Evolutionary conservation across 2,888 invertebrate genomes (phyloP), one percentile per base, ranked within the genome.

Genomic region (Eupithecia tripunctaria): DNA sequence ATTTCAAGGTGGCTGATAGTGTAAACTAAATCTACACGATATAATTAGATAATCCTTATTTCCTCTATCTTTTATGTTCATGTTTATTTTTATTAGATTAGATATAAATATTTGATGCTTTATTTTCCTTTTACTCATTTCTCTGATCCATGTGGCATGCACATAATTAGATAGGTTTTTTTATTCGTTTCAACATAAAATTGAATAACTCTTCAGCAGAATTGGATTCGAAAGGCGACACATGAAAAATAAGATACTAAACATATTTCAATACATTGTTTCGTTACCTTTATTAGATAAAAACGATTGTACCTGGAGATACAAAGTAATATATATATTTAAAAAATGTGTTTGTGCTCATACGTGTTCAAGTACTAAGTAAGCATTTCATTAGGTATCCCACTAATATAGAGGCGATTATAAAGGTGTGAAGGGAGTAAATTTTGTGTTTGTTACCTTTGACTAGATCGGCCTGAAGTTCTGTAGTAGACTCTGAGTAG

Each of bases 181-280:
- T 81, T 77, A 78, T 75, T 75, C 69, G 68, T 82, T 81, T 81
- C 73, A 82, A 81, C 78, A 72, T 81, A 78, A 79, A 83, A 82
- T 80, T 76, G 81, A 84, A 82, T 79, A 73, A 74, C 68, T 70
- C 71, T 82, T 81, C 80, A 79, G 79, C 79, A 76, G 69, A 76
- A 80, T 80, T 77, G 72, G 76, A 80, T 69, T 79, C 63, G 68
- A 66, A 78, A 73, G 80, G 80, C 78, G 79, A 74, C 85, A 84
- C 81, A 82, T 83, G 84, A 68, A 72, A 68, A 80, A 76, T 80
- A 82, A 80, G 47, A 78, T 76, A 82, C n/a, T 81, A 32, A 69
- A 71, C 69, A 62, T 63, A 73, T 56, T 25, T 66, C 36, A 41
- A 67, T 32, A 29, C 15, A 8, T 15, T 60, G 29, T 60, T 60